Base-by-base conservation (phyloP, 2,888 invertebrate genomes). In the Drosophila emarginata region DNA sequence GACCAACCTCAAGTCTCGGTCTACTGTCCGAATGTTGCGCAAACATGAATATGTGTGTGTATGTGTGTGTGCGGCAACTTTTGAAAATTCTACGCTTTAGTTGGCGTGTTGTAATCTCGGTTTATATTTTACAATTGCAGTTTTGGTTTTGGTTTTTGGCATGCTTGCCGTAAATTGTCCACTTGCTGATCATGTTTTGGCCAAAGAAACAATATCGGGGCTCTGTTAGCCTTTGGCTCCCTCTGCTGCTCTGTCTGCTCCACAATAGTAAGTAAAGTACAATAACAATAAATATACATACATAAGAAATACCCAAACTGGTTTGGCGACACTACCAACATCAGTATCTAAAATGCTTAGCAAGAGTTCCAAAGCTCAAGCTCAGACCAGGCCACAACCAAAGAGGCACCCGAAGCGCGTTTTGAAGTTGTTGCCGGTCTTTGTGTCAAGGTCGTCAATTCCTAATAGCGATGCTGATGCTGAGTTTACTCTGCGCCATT, bases 371-470 rank as follows among this genome's bases (percentile, higher is more conserved):
- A 56, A 4, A 32, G 26, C 79, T 45, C 45, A 45, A 59, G 61
- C 69, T 60, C 60, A 64, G 64, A 50, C 56, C 68, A 59, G 26
- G 58, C 50, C 59, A 53, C 14, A 11, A 45, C 18, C 11, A 12
- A 45, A 45, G 11, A 45, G 62, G 39, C 63, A 68, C 59, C 61
- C 36, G 37, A 45, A 12, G 58, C 66, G 54, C 58, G 67, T 52
- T 69, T 67, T 63, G 32, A 64, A 77, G 63, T 64, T 71, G 70
- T 77, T 77, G 74, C 80, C 89, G 80, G 85, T 86, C 89, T 89
- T 89, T 88, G 88, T 88, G 88, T 89, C 88, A 88, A 88, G 88
- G 88, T 88, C 88, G 89, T 64, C 72, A 72, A 26, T 57, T 39
- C 23, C 39, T 61, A 67, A 61, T 15, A 45, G 54, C 40, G 39